Evolutionary conservation across 2,113 vertebrate species (phyloP).

Genomic region (Himantopus leucocephalus): DNA sequence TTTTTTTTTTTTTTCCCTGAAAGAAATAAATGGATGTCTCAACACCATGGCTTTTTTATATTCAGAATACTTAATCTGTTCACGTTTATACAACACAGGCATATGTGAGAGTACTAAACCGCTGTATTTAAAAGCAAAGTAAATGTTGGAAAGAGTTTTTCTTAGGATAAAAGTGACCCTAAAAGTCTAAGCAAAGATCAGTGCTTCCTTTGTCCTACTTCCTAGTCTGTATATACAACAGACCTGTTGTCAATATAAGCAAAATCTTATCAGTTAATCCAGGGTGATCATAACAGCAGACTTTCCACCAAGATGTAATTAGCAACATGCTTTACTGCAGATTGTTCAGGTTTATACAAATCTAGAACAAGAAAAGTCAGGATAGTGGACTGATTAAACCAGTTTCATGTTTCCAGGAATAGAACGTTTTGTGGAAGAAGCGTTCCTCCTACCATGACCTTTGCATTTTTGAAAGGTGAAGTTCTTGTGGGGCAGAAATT

Average conservation of each 20-base stretch:
- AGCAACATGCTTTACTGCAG: neutral
- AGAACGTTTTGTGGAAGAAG: neutral
- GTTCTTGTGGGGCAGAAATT: neutral
- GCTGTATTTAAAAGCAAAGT: neutral
- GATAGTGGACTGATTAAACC: neutral
- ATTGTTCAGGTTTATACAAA: neutral
- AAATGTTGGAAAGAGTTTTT: neutral
- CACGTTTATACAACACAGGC: neutral
- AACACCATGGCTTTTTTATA: neutral
- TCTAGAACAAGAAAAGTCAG: neutral
- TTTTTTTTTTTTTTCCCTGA: rapidly evolving
- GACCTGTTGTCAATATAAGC: neutral
- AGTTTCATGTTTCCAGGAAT: neutral
- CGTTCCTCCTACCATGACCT: neutral
- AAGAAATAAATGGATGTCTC: neutral
- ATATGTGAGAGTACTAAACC: neutral
- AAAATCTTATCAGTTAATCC: neutral
- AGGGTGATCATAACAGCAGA: neutral
- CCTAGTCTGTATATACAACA: neutral
- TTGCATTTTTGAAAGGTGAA: neutral
- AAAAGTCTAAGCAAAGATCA: neutral
- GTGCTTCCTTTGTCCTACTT: neutral
- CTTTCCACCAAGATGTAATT: neutral
- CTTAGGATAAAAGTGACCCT: neutral
- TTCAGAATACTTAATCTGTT: neutral